Conservation (phyloP, 2,113 vertebrate genomes). For the Uropsilus gracilis region DNA sequence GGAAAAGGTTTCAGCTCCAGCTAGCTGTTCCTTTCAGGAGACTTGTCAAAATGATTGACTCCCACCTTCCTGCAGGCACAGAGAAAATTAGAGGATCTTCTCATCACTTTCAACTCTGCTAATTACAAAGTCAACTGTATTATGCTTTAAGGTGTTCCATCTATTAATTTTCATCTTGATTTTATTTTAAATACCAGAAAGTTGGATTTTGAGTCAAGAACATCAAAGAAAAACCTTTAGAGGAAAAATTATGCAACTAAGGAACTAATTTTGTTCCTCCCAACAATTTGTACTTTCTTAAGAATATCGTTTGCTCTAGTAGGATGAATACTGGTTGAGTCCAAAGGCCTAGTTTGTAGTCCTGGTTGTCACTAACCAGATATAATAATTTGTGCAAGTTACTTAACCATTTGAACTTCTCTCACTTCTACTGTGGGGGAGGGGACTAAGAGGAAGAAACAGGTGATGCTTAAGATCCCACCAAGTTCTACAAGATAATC, state of each 20-base stretch:
- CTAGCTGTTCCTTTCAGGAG: constrained; percentile 60
- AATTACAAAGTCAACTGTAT: constrained; percentile 79
- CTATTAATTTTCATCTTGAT: constrained; percentile 78
- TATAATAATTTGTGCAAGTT: background rate
- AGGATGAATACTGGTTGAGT: constrained; percentile 30
- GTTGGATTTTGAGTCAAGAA: constrained; percentile 77
- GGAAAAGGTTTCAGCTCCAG: constrained; percentile 68
- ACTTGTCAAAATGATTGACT: constrained; percentile 78
- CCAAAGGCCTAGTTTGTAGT: background rate
- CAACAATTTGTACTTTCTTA: constrained; percentile 63
- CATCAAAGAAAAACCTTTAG: constrained; percentile 75
- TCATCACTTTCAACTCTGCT: constrained; percentile 53
- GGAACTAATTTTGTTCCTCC: constrained; percentile 69
- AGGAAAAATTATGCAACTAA: constrained; percentile 77
- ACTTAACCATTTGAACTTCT: constrained; percentile 17
- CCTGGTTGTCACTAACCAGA: constrained; percentile 39
- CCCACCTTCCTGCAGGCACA: constrained; percentile 78
- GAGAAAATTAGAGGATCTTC: constrained; percentile 73
- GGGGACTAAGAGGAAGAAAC: background rate
- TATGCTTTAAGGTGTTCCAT: constrained; percentile 73
- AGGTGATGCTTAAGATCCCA: constrained; percentile 26
- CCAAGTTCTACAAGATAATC: constrained; percentile 48
- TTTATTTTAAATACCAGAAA: constrained; percentile 75
- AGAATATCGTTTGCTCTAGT: constrained; percentile 46
- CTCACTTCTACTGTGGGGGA: constrained; percentile 42